Percentiles rank a stretch among this genome's conserved stretches.
Evolutionary conservation across 2,888 invertebrate genomes (phyloP).

Genomic region (Ectemnius continuus): DNA sequence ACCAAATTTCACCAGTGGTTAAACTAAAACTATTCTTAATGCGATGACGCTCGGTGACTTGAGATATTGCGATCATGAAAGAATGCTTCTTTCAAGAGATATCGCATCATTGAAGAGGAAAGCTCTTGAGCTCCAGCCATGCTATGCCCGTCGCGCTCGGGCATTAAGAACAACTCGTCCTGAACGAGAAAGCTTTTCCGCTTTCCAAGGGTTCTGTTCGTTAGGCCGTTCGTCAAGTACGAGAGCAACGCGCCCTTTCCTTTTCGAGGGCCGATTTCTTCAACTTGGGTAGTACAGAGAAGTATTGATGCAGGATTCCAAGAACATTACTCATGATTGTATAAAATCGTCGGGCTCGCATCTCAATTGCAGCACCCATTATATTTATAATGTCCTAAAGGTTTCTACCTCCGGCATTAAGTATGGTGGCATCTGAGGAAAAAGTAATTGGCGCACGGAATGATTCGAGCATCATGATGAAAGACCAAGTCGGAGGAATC

Average conservation of each 20-base stretch:
- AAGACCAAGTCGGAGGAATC: slow-evolving; percentile 20
- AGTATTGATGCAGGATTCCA: too few relatives aligned
- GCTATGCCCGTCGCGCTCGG: slow-evolving; percentile 14
- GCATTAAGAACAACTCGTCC: slow-evolving; percentile 10
- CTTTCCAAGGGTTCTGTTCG: slow-evolving; percentile 16
- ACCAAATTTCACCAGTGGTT: too few relatives aligned
- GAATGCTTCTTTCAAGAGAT: neutral
- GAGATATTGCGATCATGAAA: neutral
- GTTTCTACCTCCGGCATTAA: neutral
- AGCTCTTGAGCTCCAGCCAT: slow-evolving; percentile 26
- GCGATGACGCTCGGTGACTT: too few relatives aligned
- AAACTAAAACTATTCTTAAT: neutral
- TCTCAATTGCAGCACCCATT: too few relatives aligned
- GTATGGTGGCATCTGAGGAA: too few relatives aligned
- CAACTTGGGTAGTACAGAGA: neutral
- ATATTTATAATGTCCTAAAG: too few relatives aligned
- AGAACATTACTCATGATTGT: too few relatives aligned
- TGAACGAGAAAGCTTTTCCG: slow-evolving; percentile 20
- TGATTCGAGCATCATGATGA: neutral
- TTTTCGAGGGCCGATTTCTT: slow-evolving; percentile 21
- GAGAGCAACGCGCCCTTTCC: slow-evolving; percentile 16
- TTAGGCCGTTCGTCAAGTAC: slow-evolving; percentile 11
- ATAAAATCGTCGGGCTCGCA: too few relatives aligned
- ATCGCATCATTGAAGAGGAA: slow-evolving; percentile 22
- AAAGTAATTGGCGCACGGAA: neutral